phyloP scores from a whole-genome alignment of 2,888 invertebrate species.

The Neria commutata region DNA sequence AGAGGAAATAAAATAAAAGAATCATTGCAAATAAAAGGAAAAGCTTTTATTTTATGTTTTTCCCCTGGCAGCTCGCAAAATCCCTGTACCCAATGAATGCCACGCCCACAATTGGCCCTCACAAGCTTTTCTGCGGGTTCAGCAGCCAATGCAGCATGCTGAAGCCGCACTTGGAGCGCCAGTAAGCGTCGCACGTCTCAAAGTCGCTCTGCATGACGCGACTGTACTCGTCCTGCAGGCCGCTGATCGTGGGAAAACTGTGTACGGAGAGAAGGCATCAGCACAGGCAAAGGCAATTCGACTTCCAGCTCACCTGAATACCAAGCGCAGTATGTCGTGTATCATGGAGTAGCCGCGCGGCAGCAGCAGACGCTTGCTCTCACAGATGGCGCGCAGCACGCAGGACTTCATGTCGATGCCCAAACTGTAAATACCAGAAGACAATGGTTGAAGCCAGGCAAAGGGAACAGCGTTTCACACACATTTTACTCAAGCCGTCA shows the following conservation, averaged over 20 bases:
- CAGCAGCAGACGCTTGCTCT: constrained; percentile 67
- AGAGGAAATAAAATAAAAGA: no score
- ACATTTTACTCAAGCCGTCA: constrained; percentile 49
- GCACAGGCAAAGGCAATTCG: background rate
- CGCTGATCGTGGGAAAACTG: constrained; percentile 52
- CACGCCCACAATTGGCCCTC: no score
- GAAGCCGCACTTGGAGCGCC: constrained; percentile 43
- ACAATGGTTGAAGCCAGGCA: background rate
- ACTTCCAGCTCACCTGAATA: constrained; percentile 67
- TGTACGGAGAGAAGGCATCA: background rate
- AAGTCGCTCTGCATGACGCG: constrained; percentile 42
- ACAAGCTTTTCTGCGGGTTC: constrained; percentile 15
- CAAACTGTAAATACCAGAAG: constrained; percentile 37
- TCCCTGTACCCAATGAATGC: no score
- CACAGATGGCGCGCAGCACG: constrained; percentile 72
- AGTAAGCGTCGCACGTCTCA: constrained; percentile 41
- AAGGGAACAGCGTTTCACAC: constrained; percentile 18
- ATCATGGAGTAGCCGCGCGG: constrained; percentile 71
- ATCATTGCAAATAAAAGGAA: no score
- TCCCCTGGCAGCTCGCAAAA: no score
- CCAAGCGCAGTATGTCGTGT: constrained; percentile 69
- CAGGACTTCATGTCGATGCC: constrained; percentile 62
- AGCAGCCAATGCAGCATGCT: constrained; percentile 49
- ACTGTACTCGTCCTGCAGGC: constrained; percentile 53
- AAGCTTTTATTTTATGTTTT: no score